Evolutionary conservation across 2,797 vertebrate genomes (phyloP), one percentile per base, ranked within the genome.

Genomic region (Falco novaeseelandiae): DNA sequence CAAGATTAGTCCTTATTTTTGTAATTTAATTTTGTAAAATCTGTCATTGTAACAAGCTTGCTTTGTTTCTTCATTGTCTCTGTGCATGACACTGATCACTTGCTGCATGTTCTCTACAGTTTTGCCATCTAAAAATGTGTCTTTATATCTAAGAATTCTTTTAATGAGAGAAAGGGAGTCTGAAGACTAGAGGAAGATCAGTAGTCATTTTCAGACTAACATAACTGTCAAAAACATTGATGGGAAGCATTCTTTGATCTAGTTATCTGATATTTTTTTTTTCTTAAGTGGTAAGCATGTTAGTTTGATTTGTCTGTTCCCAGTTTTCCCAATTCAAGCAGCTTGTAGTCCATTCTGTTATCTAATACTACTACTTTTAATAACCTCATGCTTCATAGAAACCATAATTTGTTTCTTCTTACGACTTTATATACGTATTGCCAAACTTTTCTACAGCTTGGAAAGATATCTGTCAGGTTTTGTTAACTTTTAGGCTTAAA

Each of bases 181-280:
- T 78, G 88, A 77, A 87, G 81, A 76, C 7, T 23, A 42, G 78
- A 90, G 11, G 48, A 90, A 86, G 77, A 95, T 93, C 90, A 83
- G 63, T 78, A 76, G 46, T 29, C 7, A 4, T 72, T 83, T 66
- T 70, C 34, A 67, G 61, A 69, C 65, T 85, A 55, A 69, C 51
- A 19, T 9, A 49, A 27, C 34, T 74, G 54, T 32, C 76, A 44
- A 89, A 94, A 88, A 79, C n/a, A 6, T 46, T 76, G 87, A 55
- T 51, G 85, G 85, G 78, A 74, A 88, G 62, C 5, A 14, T 58
- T 23, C 79, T 92, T 95, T 95, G 82, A 96, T 95, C 59, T 46
- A 48, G 36, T 80, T 84, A 32, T 80, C 40, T 54, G 62, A 78
- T 48, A 72, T 42, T 48, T 62, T 82, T 82, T 82, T 40, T 61